These are phyloP conservation scores for Gastracanthus pulcherrimus DNA, from an alignment of 2,888 invertebrate genomes.

Conservation along the genomic window DNA sequence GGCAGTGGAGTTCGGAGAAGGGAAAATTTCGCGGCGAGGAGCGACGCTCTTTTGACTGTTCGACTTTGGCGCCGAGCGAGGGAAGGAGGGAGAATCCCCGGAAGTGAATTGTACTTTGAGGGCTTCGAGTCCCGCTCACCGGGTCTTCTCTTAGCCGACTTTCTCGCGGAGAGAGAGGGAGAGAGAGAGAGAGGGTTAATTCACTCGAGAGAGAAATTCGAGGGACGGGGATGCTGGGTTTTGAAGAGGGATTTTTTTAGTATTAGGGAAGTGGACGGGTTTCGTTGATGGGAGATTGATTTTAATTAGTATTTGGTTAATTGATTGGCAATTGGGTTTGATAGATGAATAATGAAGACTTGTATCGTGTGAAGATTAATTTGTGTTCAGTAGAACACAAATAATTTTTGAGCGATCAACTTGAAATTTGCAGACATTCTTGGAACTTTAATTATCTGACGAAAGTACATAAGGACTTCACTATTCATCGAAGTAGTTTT, in stretches of 20 bases:
- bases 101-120: constrained; percentile 51
- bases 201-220: constrained; percentile 13
- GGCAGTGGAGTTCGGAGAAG: background rate
- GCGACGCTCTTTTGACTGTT: constrained; percentile 46
- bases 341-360: no score
- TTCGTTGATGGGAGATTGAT: background rate
- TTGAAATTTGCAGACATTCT: no score
- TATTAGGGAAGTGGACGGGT: background rate
- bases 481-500: no score
- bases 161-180: no score
- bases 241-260: background rate
- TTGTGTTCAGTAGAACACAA: no score
- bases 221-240: background rate
- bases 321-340: background rate
- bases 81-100: constrained; percentile 13
- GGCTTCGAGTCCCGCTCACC: constrained; percentile 27
- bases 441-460: no score
- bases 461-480: no score
- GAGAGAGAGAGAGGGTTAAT: constrained; percentile 33
- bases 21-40: constrained; percentile 26
- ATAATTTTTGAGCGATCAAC: no score
- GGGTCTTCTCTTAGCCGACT: background rate
- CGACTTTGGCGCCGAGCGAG: background rate
- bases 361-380: no score
- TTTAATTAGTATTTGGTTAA: background rate